phyloP scores from a whole-genome alignment of 1,140 invertebrate genomes.

The Caenorhabditis latens region DNA sequence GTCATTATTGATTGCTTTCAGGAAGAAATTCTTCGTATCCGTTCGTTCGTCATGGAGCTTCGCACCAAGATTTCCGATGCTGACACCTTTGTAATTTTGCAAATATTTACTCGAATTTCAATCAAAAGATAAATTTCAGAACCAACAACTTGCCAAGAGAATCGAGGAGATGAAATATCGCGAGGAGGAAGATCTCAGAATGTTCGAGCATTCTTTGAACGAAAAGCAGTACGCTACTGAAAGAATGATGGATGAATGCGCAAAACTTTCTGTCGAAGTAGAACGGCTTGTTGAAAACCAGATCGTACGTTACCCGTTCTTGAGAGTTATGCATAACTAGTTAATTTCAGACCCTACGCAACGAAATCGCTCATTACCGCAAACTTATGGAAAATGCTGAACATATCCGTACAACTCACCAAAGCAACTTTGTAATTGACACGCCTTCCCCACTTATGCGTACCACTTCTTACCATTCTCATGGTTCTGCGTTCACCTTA shows the following conservation, averaged over 20 bases:
- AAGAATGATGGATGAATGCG: not conserved
- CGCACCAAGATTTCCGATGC: constrained; percentile 21
- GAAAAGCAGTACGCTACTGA: not conserved
- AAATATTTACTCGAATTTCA: not conserved
- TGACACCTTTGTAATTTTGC: not conserved
- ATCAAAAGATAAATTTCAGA: not conserved
- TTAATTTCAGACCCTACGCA: not conserved
- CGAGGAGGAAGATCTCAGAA: not conserved
- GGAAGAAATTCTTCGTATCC: constrained; percentile 18
- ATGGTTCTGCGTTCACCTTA: not conserved
- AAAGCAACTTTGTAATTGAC: constrained; percentile 17
- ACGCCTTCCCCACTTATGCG: constrained; percentile 15
- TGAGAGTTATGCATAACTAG: not conserved
- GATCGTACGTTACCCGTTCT: not conserved
- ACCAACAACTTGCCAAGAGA: not conserved
- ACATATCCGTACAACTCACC: not conserved
- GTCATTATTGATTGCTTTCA: not conserved
- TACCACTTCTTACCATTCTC: not conserved
- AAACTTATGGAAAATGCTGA: constrained; percentile 15
- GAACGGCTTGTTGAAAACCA: constrained; percentile 3
- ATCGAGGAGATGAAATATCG: constrained; percentile 40
- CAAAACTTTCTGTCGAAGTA: not conserved
- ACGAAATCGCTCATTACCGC: constrained; percentile 11
- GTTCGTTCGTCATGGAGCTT: not conserved
- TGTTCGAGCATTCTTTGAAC: not conserved